Base-by-base conservation (phyloP, 2,888 invertebrate species). In the Nymphalis polychloros region DNA sequence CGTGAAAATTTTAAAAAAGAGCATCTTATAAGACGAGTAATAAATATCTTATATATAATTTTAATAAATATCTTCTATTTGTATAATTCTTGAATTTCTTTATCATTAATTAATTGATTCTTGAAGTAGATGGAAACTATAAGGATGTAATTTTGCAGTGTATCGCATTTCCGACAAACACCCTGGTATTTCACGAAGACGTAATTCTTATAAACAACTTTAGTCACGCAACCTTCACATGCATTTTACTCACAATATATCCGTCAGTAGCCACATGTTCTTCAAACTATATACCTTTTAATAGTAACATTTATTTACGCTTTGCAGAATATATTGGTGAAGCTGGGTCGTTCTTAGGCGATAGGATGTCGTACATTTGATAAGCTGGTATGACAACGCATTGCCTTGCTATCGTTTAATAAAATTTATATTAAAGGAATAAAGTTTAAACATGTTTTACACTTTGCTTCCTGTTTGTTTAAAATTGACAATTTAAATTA, bases 171-270 rank as follows among this genome's bases (percentile, higher is more conserved):
- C 68, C 63, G 50, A 62, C 48, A 52, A 59, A 67, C 72, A 55
- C 63, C 61, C 63, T 67, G 60, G 64, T 72, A 70, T 67, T 65
- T 64, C 70, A 67, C 66, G 59, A 60, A 69, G 64, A 59, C 35
- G 47, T 50, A 70, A 57, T 72, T 72, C 67, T 70, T 68, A 50
- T 52, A 69, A 69, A 63, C 59, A 72, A 69, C 63, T 57, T 50
- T 31, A 71, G 73, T 72, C 73, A 73, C 72, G 73, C 73, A 64
- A 72, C 49, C 61, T 66, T 57, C 52, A 60, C 35, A 55, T 55
- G 53, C 53, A 55, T 55, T 55, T 55, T 55, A 27, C 53, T 55
- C 27, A 55, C 17, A 55, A 55, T 27, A 55, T 55, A 55, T 31
- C 53, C 23, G 53, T 17, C 31, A 55, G 27, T 27, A 31, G n/a